phyloP scores from a whole-genome alignment of 2,113 vertebrate genomes.

The Amazona guildingii region DNA sequence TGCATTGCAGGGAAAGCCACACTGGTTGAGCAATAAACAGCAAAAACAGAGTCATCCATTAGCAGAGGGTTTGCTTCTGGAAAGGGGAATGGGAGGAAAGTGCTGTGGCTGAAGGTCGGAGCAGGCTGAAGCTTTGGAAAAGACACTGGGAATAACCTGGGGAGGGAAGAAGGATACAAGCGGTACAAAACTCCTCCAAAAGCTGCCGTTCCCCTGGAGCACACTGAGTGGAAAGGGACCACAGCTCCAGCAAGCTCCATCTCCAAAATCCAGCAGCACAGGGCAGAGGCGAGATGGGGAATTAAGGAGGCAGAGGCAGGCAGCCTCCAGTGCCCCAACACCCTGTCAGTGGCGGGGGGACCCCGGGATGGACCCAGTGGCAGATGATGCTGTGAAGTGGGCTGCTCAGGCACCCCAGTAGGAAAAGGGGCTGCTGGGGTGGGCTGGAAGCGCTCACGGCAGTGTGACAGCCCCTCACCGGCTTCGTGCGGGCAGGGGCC shows the following conservation, averaged over 20 bases:
- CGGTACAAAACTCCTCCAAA: background rate
- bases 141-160: background rate
- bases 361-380: fast-evolving
- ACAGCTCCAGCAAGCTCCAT: background rate
- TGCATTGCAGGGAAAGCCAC: background rate
- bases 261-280: background rate
- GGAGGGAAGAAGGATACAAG: background rate
- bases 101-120: background rate
- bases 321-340: background rate
- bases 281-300: background rate
- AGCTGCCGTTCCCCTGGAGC: background rate
- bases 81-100: background rate
- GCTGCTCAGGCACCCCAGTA: background rate
- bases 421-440: background rate
- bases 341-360: background rate
- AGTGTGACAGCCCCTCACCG: fast-evolving
- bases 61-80: background rate
- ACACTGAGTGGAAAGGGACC: background rate
- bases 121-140: background rate
- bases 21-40: background rate
- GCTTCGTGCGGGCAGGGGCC: fast-evolving
- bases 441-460: background rate
- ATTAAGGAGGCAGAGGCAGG: background rate
- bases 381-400: fast-evolving
- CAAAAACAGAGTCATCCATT: background rate